Percentiles rank a stretch among this genome's conserved stretches.
phyloP scores from a whole-genome alignment of 2,888 invertebrate species.

The Lacanobia wlatinum region DNA sequence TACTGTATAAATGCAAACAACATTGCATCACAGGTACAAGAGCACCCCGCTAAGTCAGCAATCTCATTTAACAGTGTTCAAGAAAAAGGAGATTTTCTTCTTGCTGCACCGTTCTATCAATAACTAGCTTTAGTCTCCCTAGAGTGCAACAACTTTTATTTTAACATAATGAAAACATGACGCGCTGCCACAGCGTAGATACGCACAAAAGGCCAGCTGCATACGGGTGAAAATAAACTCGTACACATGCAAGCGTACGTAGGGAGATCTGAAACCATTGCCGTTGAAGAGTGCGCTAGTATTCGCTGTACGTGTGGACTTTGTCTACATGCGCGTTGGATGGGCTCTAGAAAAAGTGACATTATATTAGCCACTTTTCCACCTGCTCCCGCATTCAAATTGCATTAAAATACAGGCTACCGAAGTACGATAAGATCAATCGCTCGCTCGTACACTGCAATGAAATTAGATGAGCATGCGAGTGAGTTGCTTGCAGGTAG shows the following conservation, averaged over 20 bases:
- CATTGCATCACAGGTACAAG: constrained; percentile 3
- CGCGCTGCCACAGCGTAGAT: constrained; percentile 10
- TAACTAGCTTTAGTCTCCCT: constrained; percentile 47
- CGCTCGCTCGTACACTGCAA: too few species aligned
- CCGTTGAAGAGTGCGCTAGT: too few species aligned
- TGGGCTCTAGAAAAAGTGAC: too few species aligned
- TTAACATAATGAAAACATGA: constrained; percentile 69
- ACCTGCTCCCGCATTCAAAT: too few species aligned
- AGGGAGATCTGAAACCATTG: background rate
- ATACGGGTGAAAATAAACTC: background rate
- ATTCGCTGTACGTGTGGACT: too few species aligned
- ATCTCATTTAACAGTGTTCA: constrained; percentile 34
- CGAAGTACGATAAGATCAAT: too few species aligned
- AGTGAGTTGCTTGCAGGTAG: too few species aligned
- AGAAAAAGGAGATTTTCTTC: constrained; percentile 39
- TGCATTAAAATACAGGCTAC: too few species aligned
- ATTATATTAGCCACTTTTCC: too few species aligned
- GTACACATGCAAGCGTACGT: background rate
- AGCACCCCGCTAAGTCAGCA: constrained; percentile 17
- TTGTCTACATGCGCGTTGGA: too few species aligned
- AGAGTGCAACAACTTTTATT: constrained; percentile 68
- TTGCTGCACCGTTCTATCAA: constrained; percentile 45
- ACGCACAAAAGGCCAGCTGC: background rate
- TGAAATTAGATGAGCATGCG: too few species aligned
- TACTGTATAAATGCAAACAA: constrained; percentile 8